These are phyloP conservation scores for Eupithecia inturbata DNA, from an alignment of 2,888 invertebrate genomes.

Conservation along the genomic window DNA sequence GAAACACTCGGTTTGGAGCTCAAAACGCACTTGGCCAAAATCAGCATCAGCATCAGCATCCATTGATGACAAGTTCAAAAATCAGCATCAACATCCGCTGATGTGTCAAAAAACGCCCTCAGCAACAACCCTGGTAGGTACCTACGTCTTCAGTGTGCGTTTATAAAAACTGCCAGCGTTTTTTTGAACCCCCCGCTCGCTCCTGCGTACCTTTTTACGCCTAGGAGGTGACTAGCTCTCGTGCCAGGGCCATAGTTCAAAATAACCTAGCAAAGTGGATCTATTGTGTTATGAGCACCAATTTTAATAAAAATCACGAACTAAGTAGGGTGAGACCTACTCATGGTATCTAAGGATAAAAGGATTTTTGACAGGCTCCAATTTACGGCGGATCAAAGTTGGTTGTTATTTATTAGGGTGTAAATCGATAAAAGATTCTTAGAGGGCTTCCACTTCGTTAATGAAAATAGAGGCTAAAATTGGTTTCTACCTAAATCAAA, in stretches of 20 bases:
- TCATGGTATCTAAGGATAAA: conserved; percentile 33
- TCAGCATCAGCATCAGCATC: no score
- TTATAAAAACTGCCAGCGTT: background rate
- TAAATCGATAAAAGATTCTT: conserved; percentile 55
- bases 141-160: no score
- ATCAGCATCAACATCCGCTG: no score
- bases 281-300: background rate
- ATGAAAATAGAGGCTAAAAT: conserved; percentile 35
- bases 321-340: background rate
- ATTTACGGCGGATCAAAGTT: conserved; percentile 67
- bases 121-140: no score
- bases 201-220: background rate
- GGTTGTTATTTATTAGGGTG: conserved; percentile 65
- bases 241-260: background rate
- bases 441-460: conserved; percentile 51
- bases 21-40: no score
- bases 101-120: no score
- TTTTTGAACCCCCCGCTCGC: background rate
- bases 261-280: background rate
- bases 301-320: conserved; percentile 13
- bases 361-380: conserved; percentile 57
- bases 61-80: no score
- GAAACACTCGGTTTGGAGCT: no score
- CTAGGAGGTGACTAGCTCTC: background rate
- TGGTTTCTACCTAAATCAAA: background rate